These are phyloP conservation scores for Drosophila nannoptera DNA, from an alignment of 1,140 invertebrate species.

Conservation along the genomic window DNA sequence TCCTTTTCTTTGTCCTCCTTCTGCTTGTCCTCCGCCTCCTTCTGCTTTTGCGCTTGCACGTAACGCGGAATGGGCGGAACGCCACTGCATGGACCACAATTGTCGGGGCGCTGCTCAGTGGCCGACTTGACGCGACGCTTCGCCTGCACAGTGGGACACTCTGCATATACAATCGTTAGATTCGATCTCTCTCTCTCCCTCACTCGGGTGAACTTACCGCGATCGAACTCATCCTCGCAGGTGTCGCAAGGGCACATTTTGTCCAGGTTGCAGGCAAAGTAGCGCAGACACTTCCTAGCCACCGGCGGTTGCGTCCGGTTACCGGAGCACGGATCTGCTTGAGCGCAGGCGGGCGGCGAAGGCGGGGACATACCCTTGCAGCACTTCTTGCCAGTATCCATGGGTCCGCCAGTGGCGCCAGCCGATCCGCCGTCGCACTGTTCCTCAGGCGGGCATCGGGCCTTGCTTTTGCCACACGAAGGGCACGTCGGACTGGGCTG, in stretches of 20 bases:
- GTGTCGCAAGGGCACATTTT: conserved; percentile 66
- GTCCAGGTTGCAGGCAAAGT: conserved; percentile 71
- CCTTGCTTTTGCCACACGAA: conserved; percentile 15
- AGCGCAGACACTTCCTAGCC: conserved; percentile 42
- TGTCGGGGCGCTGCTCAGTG: conserved; percentile 51
- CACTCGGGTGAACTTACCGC: conserved; percentile 37
- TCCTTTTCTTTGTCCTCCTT: background rate
- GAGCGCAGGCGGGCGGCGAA: conserved; percentile 5
- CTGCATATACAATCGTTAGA: conserved; percentile 12
- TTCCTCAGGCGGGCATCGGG: conserved; percentile 4
- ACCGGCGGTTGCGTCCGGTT: background rate
- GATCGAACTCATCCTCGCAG: conserved; percentile 70
- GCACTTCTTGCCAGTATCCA: conserved; percentile 35
- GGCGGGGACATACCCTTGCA: conserved; percentile 12
- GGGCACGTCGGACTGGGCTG: conserved; percentile 12
- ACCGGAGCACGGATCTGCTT: conserved; percentile 17
- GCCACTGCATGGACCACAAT: conserved; percentile 54
- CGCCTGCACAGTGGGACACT: conserved; percentile 57
- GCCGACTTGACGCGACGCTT: conserved; percentile 30
- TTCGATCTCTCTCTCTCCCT: too few species aligned
- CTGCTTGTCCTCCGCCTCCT: background rate
- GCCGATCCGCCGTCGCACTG: conserved; percentile 17
- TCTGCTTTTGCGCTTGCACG: conserved; percentile 26
- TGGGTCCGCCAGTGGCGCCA: conserved; percentile 43
- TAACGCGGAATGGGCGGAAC: conserved; percentile 38